Base-by-base conservation (phyloP, 2,797 vertebrate genomes). In the Macropodus opercularis region DNA sequence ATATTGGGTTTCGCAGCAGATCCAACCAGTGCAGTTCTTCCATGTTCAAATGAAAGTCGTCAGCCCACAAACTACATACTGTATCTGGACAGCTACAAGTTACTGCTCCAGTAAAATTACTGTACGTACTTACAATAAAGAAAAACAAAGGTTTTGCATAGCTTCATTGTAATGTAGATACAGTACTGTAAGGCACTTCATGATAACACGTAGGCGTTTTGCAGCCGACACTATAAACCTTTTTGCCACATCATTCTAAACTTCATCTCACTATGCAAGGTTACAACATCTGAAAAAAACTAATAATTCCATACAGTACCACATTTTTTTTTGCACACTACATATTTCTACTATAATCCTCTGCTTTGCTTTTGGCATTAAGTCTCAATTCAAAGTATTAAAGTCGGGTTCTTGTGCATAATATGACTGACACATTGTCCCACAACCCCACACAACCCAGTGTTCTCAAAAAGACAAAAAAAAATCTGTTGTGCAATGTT, bases 91-190 rank as follows among this genome's bases (percentile, higher is more conserved):
- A 81, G 82, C 79, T 77, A 79, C 79, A 65, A 66, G 55, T 86
- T 63, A 75, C 86, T 85, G 86, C 66, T 87, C 87, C 87, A 85
- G 86, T 92, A 91, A 77, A 73, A 88, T 83, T 85, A 89, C 85
- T 94, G 92, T 92, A 91, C 90, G 89, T 93, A 93, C 91, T 91
- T 93, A 92, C 92, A 91, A 92, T 90, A 95, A 94, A 94, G 84
- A 87, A 51, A 86, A 85, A 81, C 80, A 77, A 80, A 72, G 47
- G 69, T 89, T 92, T 99, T 99, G 96, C 96, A 98, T 99, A 98
- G 96, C 96, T 96, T 92, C 92, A 93, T 95, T 94, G 93, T 95
- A 92, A 93, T 94, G 95, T 91, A 89, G 92, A 93, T 95, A 90
- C 82, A 87, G 85, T 90, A 87, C 84, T 80, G 72, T 90, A 99